Percentiles rank a stretch among this genome's conserved stretches.
These are phyloP conservation scores for Congeria kusceri DNA, from an alignment of 2,888 invertebrate genomes.

Conservation along the genomic window DNA sequence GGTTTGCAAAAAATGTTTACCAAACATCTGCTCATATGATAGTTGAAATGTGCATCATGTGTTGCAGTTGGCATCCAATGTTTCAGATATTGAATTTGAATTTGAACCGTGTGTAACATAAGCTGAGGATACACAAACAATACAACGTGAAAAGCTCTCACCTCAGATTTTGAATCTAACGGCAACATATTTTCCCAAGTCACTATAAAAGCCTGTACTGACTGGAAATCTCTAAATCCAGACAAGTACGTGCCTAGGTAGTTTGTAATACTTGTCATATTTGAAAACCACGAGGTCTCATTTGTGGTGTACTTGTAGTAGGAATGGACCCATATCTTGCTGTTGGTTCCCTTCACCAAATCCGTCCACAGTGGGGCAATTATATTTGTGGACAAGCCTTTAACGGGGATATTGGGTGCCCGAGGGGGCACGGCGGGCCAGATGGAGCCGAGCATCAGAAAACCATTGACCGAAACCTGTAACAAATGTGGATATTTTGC, in stretches of 20 bases:
- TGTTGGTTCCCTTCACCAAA: slow-evolving; percentile 9
- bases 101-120: too few species aligned
- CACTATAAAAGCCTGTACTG: slow-evolving; percentile 35
- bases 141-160: background rate
- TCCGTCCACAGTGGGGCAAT: slow-evolving; percentile 51
- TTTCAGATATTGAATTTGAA: too few species aligned
- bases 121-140: too few species aligned
- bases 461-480: slow-evolving; percentile 44
- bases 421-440: slow-evolving; percentile 41
- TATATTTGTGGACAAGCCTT: background rate
- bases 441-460: slow-evolving; percentile 29
- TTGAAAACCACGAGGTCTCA: slow-evolving; percentile 9
- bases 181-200: slow-evolving; percentile 52
- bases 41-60: too few species aligned
- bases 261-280: slow-evolving; percentile 9
- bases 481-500: too few species aligned
- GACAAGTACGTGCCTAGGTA: background rate
- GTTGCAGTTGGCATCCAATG: too few species aligned
- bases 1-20: too few species aligned
- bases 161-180: slow-evolving; percentile 6
- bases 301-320: slow-evolving; percentile 38
- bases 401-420: slow-evolving; percentile 18
- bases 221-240: background rate
- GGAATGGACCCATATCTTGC: slow-evolving; percentile 38
- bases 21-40: too few species aligned